These are phyloP conservation scores for Drosophila nannoptera DNA, from an alignment of 1,140 invertebrate genomes.

Conservation along the genomic window DNA sequence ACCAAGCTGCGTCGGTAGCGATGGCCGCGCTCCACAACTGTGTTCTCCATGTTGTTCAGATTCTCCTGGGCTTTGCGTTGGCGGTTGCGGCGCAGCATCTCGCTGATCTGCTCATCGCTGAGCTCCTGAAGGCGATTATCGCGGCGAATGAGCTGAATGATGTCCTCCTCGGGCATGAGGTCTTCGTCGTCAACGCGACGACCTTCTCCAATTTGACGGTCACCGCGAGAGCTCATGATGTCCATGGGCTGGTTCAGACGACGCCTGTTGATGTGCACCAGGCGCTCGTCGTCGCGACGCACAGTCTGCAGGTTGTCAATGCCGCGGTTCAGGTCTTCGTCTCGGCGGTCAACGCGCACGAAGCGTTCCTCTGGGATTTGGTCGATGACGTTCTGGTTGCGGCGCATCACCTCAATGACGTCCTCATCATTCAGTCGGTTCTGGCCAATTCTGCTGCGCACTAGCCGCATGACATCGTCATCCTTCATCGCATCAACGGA, in stretches of 20 bases:
- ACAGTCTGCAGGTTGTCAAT: constrained; percentile 41
- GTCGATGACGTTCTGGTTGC: constrained; percentile 6
- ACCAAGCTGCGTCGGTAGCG: constrained; percentile 53
- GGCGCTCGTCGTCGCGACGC: constrained; percentile 45
- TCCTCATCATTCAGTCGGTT: background rate
- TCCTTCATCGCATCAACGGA: constrained; percentile 12
- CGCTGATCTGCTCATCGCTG: constrained; percentile 50
- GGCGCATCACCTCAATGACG: background rate
- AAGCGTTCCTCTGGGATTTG: constrained; percentile 1
- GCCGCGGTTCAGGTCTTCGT: background rate
- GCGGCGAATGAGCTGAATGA: constrained; percentile 47
- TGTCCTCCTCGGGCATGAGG: constrained; percentile 41
- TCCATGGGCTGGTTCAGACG: constrained; percentile 39
- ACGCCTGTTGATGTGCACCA: constrained; percentile 50
- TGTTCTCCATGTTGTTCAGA: constrained; percentile 4
- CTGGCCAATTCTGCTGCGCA: background rate
- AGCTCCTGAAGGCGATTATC: constrained; percentile 43
- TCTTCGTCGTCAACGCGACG: constrained; percentile 39
- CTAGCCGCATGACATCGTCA: constrained; percentile 17
- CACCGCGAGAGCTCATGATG: constrained; percentile 14
- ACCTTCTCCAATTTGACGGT: constrained; percentile 39
- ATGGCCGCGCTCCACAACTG: constrained; percentile 6
- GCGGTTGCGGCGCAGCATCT: constrained; percentile 49
- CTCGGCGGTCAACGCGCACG: background rate
- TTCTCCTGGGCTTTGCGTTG: constrained; percentile 15